phyloP scores from a whole-genome alignment of 1,140 invertebrate species.

The Drosophila quadrilineata region DNA sequence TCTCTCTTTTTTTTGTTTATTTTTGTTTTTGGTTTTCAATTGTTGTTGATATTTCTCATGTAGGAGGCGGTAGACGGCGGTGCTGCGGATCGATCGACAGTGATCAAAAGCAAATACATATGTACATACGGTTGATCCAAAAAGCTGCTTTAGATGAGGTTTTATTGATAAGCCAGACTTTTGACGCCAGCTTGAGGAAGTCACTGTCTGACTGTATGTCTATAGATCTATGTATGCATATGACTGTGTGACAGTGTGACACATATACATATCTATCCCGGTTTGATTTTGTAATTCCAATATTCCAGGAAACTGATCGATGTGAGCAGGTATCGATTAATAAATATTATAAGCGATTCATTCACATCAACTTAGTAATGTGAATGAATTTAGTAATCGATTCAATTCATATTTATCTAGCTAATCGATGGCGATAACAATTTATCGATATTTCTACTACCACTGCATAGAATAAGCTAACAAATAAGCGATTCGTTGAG shows the following conservation, averaged over 20 bases:
- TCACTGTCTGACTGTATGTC: not conserved
- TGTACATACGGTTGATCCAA: too few relatives aligned
- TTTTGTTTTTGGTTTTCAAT: conserved; percentile 4
- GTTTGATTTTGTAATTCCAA: not conserved
- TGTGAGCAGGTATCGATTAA: too few relatives aligned
- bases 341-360: too few relatives aligned
- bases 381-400: too few relatives aligned
- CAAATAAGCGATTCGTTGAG: too few relatives aligned
- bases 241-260: not conserved
- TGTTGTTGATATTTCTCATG: conserved; percentile 32
- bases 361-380: too few relatives aligned
- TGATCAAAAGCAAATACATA: conserved; percentile 16
- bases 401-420: too few relatives aligned
- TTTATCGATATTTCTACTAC: too few relatives aligned
- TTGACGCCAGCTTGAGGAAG: conserved; percentile 23
- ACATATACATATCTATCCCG: not conserved
- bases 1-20: not conserved
- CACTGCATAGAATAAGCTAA: too few relatives aligned
- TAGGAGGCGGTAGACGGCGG: too few relatives aligned
- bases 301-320: too few relatives aligned
- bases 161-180: conserved; percentile 39
- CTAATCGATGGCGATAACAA: too few relatives aligned
- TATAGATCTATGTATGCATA: not conserved
- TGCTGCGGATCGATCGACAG: conserved; percentile 32
- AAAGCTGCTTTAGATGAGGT: conserved; percentile 37